phyloP scores from a whole-genome alignment of 2,888 invertebrate genomes.

The Hoplodrina ambigua region DNA sequence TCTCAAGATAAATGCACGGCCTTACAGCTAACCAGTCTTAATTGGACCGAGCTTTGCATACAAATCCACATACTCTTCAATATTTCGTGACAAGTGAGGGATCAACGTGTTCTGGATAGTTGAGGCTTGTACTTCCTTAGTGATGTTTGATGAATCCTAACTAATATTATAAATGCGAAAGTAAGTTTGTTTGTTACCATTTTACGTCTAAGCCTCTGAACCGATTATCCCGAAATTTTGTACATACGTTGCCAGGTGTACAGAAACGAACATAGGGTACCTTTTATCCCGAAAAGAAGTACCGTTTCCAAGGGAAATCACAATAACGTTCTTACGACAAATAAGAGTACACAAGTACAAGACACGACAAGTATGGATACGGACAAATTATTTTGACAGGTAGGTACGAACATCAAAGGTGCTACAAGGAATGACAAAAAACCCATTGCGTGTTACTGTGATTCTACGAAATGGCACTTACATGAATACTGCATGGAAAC shows the following conservation, averaged over 20 bases:
- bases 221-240: too few species aligned
- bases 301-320: too few species aligned
- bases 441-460: conserved; percentile 6
- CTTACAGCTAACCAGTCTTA: conserved; percentile 66
- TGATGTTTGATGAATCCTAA: conserved; percentile 42
- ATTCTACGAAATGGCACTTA: conserved; percentile 29
- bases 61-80: background rate
- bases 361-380: too few species aligned
- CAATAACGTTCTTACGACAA: too few species aligned
- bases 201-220: too few species aligned
- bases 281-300: too few species aligned
- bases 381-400: background rate
- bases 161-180: too few species aligned
- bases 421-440: conserved; percentile 14
- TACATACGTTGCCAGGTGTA: too few species aligned
- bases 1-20: conserved; percentile 77
- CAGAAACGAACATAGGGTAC: too few species aligned
- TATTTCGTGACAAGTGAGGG: conserved; percentile 26
- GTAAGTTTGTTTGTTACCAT: too few species aligned
- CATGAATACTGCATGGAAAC: conserved; percentile 23
- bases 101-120: conserved; percentile 29
- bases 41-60: conserved; percentile 52
- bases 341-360: too few species aligned
- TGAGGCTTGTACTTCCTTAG: conserved; percentile 41
- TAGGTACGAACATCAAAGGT: background rate